phyloP scores from a whole-genome alignment of 2,113 vertebrate genomes.

The Proterorhinus semilunaris region DNA sequence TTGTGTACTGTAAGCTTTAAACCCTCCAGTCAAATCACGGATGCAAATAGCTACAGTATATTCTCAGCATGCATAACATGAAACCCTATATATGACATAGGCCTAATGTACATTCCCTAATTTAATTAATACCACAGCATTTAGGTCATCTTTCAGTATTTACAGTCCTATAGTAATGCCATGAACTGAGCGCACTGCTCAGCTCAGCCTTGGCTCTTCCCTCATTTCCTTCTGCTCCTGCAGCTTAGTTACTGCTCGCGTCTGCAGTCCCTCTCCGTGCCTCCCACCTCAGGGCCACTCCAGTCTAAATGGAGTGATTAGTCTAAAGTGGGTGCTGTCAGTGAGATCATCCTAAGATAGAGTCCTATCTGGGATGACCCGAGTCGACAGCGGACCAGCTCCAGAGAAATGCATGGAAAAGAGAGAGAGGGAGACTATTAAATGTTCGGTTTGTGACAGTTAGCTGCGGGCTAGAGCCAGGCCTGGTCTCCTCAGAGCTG shows the following conservation, averaged over 20 bases:
- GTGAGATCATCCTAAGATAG: conserved; percentile 95
- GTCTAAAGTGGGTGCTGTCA: conserved; percentile 93
- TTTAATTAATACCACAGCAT: conserved; percentile 36
- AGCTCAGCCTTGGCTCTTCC: conserved; percentile 27
- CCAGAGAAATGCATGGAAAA: conserved; percentile 70
- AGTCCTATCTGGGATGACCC: conserved; percentile 92
- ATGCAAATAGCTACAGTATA: background rate
- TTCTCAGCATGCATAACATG: background rate
- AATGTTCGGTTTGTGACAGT: conserved; percentile 92
- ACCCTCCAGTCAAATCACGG: too few relatives aligned
- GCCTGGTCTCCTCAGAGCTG: conserved; percentile 45
- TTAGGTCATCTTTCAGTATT: conserved; percentile 27
- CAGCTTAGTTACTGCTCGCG: conserved; percentile 75
- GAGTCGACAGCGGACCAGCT: conserved; percentile 88
- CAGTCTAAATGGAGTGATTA: conserved; percentile 93
- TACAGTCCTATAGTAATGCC: conserved; percentile 11
- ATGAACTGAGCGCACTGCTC: conserved; percentile 8
- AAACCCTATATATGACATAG: background rate
- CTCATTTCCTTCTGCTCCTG: conserved; percentile 60
- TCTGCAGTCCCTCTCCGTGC: conserved; percentile 77
- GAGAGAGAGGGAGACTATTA: conserved; percentile 80
- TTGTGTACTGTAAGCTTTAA: too few relatives aligned
- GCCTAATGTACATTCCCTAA: conserved; percentile 20
- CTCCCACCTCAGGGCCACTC: conserved; percentile 86
- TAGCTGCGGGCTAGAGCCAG: conserved; percentile 85